A percentile compares a stretch with the other conserved stretches of the same genome.
phyloP scores from a whole-genome alignment of 2,888 invertebrate genomes.

The Latheticus oryzae region DNA sequence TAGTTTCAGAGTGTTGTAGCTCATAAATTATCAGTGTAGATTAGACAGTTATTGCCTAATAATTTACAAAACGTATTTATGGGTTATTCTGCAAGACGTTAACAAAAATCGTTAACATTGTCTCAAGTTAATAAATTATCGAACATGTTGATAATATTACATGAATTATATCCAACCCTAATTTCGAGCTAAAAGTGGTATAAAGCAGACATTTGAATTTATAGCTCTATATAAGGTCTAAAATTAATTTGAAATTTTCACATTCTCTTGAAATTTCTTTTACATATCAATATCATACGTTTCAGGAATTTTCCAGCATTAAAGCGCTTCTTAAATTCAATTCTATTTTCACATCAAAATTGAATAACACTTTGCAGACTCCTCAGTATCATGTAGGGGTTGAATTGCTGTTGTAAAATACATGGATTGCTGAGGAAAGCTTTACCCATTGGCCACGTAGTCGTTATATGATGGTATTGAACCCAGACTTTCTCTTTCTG shows the following conservation, averaged over 20 bases:
- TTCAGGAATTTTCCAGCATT: background rate
- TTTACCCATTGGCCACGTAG: constrained; percentile 29
- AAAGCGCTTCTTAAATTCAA: constrained; percentile 1
- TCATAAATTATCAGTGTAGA: constrained; percentile 20
- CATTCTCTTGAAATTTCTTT: too few species aligned
- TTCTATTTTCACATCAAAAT: constrained; percentile 1
- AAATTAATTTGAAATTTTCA: constrained; percentile 3
- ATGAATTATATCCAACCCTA: too few species aligned
- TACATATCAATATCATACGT: too few species aligned
- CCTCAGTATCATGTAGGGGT: constrained; percentile 19
- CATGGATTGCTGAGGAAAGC: constrained; percentile 19
- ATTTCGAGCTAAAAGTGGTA: constrained; percentile 7
- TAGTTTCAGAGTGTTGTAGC: constrained; percentile 17
- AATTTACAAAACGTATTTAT: constrained; percentile 11
- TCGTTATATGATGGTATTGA: constrained; percentile 14
- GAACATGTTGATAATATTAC: too few species aligned
- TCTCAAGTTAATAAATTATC: constrained; percentile 2
- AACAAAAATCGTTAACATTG: constrained; percentile 6
- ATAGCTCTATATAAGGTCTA: constrained; percentile 3
- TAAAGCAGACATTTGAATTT: constrained; percentile 12
- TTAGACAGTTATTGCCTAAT: constrained; percentile 24
- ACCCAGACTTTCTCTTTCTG: constrained; percentile 27
- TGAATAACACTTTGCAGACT: background rate
- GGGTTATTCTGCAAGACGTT: constrained; percentile 3
- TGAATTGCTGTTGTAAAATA: constrained; percentile 34